Percentiles rank a stretch among this genome's conserved stretches.
Evolutionary conservation across 2,888 invertebrate species (phyloP).

Genomic region (Perithous albicinctus): DNA sequence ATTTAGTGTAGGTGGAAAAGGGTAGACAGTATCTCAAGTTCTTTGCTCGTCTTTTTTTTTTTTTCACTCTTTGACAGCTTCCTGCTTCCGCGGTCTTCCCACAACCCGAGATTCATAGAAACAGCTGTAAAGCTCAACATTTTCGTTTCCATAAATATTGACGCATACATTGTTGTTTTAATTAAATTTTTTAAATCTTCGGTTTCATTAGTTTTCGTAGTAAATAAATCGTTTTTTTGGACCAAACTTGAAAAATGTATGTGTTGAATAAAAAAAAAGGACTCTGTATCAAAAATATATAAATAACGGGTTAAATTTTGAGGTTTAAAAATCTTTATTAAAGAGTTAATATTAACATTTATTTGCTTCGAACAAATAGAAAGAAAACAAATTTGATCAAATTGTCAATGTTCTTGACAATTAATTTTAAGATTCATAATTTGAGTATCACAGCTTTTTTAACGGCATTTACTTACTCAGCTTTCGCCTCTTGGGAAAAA

Average conservation of each 20-base stretch:
- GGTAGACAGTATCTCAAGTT: conserved; percentile 49
- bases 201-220: background rate
- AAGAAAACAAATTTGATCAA: background rate
- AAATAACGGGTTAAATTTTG: too few species aligned
- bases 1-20: conserved; percentile 50
- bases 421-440: background rate
- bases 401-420: background rate
- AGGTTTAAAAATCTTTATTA: too few species aligned
- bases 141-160: background rate
- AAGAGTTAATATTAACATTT: background rate
- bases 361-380: background rate
- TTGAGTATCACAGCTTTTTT: background rate
- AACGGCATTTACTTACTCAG: too few species aligned
- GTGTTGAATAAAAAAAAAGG: too few species aligned
- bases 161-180: background rate
- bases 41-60: conserved; percentile 4
- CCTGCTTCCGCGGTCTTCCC: conserved; percentile 61
- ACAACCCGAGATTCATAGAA: background rate
- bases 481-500: too few species aligned
- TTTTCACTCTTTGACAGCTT: conserved; percentile 60
- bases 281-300: too few species aligned
- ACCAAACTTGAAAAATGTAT: background rate
- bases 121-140: background rate
- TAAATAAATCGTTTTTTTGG: background rate
- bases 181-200: background rate